Percentiles rank a stretch among this genome's conserved stretches.
Conservation (phyloP, 2,888 invertebrate species). For the Calliphora vomitoria region DNA sequence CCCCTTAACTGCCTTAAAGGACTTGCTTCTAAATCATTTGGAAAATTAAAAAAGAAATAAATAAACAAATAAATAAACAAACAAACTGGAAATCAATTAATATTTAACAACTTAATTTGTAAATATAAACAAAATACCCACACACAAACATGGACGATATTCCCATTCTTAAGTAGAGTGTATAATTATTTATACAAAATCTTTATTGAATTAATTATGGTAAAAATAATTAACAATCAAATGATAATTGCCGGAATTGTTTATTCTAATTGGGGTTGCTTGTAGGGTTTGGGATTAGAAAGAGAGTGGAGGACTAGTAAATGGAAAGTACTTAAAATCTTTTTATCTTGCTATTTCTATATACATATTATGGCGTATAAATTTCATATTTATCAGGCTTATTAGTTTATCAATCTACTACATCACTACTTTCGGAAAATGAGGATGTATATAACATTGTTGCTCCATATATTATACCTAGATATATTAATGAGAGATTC, state of each 20-base stretch:
- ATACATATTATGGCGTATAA: not conserved
- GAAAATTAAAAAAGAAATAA: not conserved
- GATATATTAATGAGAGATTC: no score
- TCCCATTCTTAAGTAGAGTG: not conserved
- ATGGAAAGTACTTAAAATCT: not conserved
- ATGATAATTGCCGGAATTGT: slow-evolving; percentile 17
- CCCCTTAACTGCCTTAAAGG: not conserved
- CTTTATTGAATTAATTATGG: slow-evolving; percentile 22
- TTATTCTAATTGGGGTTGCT: not conserved
- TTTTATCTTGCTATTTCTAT: not conserved
- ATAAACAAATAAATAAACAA: not conserved
- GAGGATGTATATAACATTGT: no score
- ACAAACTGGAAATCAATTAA: slow-evolving; percentile 21
- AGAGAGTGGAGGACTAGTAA: not conserved
- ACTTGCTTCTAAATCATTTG: not conserved
- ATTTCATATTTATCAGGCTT: not conserved
- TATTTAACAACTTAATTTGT: slow-evolving; percentile 29
- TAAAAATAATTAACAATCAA: slow-evolving; percentile 30
- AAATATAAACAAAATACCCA: not conserved
- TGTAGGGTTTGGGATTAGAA: not conserved
- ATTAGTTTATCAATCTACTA: not conserved
- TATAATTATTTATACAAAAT: slow-evolving; percentile 31
- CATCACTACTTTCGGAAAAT: no score
- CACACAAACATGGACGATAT: not conserved
- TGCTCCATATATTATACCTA: no score